These are phyloP conservation scores for Gnathonemus longibarbis DNA, from an alignment of 2,113 vertebrate species.

Conservation along the genomic window DNA sequence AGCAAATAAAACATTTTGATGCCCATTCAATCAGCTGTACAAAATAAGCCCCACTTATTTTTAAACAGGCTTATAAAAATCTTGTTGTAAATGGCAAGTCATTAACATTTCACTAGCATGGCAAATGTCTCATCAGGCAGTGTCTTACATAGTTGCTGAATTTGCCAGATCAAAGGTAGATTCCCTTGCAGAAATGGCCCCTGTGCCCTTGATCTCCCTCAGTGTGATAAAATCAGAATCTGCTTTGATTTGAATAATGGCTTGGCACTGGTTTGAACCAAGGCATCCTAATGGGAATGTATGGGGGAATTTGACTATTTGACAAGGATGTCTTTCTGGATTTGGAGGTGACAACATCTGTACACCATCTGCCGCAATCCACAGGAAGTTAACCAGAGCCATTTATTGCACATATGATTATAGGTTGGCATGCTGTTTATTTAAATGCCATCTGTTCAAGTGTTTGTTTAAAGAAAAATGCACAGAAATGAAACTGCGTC, in stretches of 20 bases:
- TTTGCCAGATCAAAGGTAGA: constrained; percentile 15
- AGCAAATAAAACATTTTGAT: background rate
- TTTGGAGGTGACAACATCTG: constrained; percentile 49
- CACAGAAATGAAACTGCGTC: background rate
- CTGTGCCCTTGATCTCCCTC: background rate
- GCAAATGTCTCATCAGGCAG: background rate
- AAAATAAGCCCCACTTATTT: background rate
- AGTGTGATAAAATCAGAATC: constrained; percentile 14
- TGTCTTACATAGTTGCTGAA: background rate
- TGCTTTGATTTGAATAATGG: constrained; percentile 19
- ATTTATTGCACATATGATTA: constrained; percentile 71
- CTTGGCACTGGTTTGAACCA: background rate
- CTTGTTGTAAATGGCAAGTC: background rate
- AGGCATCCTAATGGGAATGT: constrained; percentile 29
- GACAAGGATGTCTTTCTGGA: constrained; percentile 45
- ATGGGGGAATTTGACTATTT: constrained; percentile 45
- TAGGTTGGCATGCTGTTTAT: constrained; percentile 41
- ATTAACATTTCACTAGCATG: background rate
- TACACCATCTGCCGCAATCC: constrained; percentile 64
- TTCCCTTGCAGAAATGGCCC: background rate
- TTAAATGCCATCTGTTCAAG: constrained; percentile 64
- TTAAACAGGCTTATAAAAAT: background rate
- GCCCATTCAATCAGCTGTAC: background rate
- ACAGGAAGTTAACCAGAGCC: constrained; percentile 63
- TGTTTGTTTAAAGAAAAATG: constrained; percentile 18